Evolutionary conservation across 2,113 vertebrate species (phyloP), one percentile per base, ranked within the genome.

Genomic region (Cynoglossus semilaevis): DNA sequence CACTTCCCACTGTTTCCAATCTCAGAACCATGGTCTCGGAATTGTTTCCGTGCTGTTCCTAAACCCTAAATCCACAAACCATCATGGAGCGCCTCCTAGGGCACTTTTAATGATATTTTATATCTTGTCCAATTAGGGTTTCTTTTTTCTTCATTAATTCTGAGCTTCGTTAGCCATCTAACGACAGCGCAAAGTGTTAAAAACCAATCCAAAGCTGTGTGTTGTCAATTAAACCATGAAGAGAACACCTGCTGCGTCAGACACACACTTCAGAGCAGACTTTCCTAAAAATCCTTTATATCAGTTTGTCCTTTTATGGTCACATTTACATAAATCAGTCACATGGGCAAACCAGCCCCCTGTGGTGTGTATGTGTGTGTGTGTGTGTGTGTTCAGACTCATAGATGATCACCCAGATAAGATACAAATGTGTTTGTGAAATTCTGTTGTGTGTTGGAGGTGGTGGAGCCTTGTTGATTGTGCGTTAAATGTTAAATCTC

Each of bases 221-320:
- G 22, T 29, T 29, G 22, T 29, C 22, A 29, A 29, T 29, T 29
- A 29, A 29, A 29, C 22, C 22, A 6, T 29, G 6, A 29, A 29
- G 22, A 29, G 51, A 72, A 19, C 6, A 16, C 49, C 15, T 9
- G 1, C 1, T 11, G 35, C 16, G 0, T 34, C 22, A 45, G 16
- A 41, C 42, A 46, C 60, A 38, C n/a, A 57, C 45, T 55, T 60
- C 58, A 52, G 56, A 35, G 15, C 54, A 47, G 18, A 8, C 0
- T 8, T 37, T n/a, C n/a, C n/a, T 71, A 68, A 68, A 67, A 83
- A 51, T 70, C 71, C 65, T 72, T 58, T 58, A 51, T 60, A 60
- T 18, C 2, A 1, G 41, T 8, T 37, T 18, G 19, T 60, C 40
- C 68, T 29, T 15, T 73, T 50, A 56, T 17, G 41, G 35, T 52